phyloP scores from a whole-genome alignment of 2,113 vertebrate genomes.

The Motacilla alba region DNA sequence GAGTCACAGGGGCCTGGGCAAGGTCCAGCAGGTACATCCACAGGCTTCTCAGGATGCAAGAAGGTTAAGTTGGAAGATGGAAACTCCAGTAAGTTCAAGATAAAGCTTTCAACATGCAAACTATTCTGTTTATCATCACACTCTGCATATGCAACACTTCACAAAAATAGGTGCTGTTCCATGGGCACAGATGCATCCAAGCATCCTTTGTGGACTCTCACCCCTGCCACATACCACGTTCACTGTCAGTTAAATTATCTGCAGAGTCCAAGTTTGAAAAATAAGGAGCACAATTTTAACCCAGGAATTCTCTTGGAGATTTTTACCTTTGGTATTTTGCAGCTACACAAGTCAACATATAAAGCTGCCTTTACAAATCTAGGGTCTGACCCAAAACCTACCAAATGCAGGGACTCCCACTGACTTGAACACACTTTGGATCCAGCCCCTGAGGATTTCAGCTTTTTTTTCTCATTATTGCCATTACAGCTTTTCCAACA shows the following conservation, averaged over 20 bases:
- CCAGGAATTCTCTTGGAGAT: not conserved
- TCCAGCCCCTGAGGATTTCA: not conserved
- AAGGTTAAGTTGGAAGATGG: not conserved
- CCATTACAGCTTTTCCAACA: not conserved
- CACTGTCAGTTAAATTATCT: slow-evolving; percentile 8
- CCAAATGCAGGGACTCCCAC: not conserved
- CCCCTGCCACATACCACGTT: not conserved
- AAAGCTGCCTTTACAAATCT: not conserved
- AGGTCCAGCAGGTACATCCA: not conserved
- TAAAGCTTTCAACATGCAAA: not conserved
- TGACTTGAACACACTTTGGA: not conserved
- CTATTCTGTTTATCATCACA: not conserved
- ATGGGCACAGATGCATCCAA: not conserved
- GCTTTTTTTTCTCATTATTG: not conserved
- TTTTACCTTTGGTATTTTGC: not conserved
- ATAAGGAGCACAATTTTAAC: not conserved
- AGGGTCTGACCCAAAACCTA: not conserved
- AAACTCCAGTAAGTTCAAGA: not conserved
- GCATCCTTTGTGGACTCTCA: not conserved
- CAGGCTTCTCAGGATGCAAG: not conserved
- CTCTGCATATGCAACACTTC: not conserved
- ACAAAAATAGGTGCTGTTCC: not conserved
- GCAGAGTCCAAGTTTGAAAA: not conserved
- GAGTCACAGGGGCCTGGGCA: not conserved
- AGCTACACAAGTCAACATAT: not conserved